Conservation (phyloP, 1,140 invertebrate genomes). For the Brachionus rotundiformis region DNA sequence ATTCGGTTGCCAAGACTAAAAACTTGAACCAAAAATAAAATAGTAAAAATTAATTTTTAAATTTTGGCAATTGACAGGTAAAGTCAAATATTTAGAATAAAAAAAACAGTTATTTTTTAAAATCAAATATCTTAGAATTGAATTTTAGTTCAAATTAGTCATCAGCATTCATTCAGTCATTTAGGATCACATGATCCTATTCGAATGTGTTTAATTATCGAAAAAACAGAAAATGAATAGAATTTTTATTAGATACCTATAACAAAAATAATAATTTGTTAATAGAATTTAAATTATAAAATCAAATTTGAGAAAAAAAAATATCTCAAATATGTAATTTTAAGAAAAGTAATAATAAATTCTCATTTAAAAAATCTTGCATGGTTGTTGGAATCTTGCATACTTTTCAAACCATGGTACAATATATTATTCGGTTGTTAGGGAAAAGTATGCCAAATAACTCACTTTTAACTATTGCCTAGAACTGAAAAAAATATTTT, state of each 20-base stretch:
- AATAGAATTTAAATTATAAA: slow-evolving; percentile 23
- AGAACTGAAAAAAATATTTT: neutral
- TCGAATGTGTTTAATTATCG: neutral
- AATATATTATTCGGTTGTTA: slow-evolving; percentile 1
- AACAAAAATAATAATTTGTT: neutral
- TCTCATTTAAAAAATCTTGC: neutral
- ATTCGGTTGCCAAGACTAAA: too few relatives aligned
- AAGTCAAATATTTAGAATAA: neutral
- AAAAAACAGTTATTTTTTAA: neutral
- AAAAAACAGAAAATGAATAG: neutral
- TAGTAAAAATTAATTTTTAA: neutral
- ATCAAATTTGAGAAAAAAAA: neutral
- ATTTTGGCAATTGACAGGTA: neutral
- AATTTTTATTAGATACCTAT: neutral
- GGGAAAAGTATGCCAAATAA: neutral
- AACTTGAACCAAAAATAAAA: neutral
- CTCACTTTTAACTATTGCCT: neutral
- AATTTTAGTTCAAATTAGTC: neutral
- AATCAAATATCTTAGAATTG: neutral
- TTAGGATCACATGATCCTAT: neutral
- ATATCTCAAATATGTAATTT: slow-evolving; percentile 8
- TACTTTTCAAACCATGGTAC: neutral
- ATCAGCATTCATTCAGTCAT: neutral
- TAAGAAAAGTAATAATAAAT: neutral
- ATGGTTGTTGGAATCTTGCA: neutral